A percentile compares a stretch with the other conserved stretches of the same genome.
phyloP scores from a whole-genome alignment of 2,888 invertebrate species.

The Amiota minor region DNA sequence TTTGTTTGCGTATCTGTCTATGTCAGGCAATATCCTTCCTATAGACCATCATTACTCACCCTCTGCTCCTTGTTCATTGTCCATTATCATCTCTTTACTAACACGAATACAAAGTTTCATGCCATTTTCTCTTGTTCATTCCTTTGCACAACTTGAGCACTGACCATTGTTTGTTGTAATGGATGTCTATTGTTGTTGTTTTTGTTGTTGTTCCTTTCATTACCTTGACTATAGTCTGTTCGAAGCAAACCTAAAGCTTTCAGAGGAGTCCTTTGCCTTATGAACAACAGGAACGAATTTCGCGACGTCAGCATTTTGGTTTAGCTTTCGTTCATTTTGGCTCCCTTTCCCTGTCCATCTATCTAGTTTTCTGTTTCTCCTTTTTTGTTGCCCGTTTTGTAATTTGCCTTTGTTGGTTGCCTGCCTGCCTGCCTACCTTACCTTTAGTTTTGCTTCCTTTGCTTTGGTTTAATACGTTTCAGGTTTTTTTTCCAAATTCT shows the following conservation, averaged over 20 bases:
- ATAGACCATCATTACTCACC: not conserved
- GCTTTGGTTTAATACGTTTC: not conserved
- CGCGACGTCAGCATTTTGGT: constrained; percentile 27
- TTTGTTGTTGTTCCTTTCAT: constrained; percentile 3
- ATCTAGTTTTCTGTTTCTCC: not conserved
- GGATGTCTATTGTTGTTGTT: constrained; percentile 6
- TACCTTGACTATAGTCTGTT: constrained; percentile 16
- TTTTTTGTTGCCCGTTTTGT: not conserved
- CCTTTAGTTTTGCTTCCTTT: not conserved
- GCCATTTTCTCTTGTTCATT: constrained; percentile 16
- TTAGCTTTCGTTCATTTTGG: constrained; percentile 25
- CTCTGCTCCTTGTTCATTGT: no score
- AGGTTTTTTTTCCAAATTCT: constrained; percentile 5
- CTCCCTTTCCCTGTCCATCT: constrained; percentile 36
- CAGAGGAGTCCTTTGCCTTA: no score
- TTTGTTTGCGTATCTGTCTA: constrained; percentile 56
- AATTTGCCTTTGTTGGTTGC: constrained; percentile 25
- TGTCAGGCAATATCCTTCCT: constrained; percentile 18
- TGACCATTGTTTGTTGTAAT: constrained; percentile 1
- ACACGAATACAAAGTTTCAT: not conserved
- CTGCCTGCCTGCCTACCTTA: not conserved
- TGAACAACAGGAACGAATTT: no score
- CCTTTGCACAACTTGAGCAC: not conserved
- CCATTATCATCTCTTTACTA: constrained; percentile 1
- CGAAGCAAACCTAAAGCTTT: not conserved